Percentiles rank a stretch among this genome's conserved stretches.
phyloP scores from a whole-genome alignment of 2,113 vertebrate genomes.

The Dipodomys ordii region DNA sequence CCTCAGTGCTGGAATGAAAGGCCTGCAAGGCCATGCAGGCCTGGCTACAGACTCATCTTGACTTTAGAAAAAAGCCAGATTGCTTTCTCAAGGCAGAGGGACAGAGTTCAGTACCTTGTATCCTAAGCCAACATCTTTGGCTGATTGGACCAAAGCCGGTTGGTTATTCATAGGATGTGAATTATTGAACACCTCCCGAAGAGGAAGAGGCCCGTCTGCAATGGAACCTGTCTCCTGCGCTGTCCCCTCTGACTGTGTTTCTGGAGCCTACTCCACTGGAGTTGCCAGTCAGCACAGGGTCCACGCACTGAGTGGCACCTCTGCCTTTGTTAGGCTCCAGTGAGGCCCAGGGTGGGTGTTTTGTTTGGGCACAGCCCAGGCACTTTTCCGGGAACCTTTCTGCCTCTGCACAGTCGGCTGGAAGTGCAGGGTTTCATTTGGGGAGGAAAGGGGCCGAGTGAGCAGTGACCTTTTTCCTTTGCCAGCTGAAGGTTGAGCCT shows the following conservation, averaged over 20 bases:
- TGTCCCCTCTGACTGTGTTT: background rate
- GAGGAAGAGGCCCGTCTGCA: conserved; percentile 3
- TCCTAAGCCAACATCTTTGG: conserved; percentile 43
- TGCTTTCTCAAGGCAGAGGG: conserved; percentile 43
- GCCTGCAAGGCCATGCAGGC: too few species aligned
- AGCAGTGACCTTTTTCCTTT: conserved; percentile 57
- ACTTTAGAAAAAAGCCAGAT: conserved; percentile 55
- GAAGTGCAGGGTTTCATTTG: background rate
- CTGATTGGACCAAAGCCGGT: conserved; percentile 54
- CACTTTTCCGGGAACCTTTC: background rate
- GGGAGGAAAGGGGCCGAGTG: background rate
- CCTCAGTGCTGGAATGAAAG: too few species aligned
- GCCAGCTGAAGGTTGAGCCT: conserved; percentile 51
- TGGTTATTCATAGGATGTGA: conserved; percentile 67
- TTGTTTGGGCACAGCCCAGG: conserved; percentile 6
- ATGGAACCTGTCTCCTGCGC: conserved; percentile 50
- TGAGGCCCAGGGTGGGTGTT: background rate
- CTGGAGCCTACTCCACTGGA: background rate
- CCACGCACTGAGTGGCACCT: background rate
- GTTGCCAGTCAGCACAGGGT: background rate
- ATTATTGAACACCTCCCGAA: conserved; percentile 56
- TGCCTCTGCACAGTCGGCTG: conserved; percentile 28
- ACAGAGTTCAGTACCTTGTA: background rate
- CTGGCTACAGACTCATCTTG: background rate
- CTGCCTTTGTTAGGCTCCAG: background rate